Evolutionary conservation across 2,797 vertebrate species (phyloP).

Genomic region (Catamblyrhynchus diadema): DNA sequence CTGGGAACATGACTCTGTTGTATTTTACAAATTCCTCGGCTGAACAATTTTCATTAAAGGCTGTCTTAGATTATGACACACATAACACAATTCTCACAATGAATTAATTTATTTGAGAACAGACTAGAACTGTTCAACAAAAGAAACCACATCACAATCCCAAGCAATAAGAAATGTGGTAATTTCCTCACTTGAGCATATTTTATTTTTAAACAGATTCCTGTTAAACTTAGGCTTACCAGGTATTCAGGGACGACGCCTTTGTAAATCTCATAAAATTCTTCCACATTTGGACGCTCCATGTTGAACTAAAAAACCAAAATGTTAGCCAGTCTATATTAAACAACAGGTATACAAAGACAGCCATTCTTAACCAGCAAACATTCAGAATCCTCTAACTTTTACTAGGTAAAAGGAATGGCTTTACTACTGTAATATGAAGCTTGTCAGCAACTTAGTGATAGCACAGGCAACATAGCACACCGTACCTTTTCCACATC

Average conservation of each 20-base stretch:
- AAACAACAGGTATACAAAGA: not conserved
- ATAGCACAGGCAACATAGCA: not conserved
- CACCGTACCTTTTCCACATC: not conserved
- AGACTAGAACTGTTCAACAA: not conserved
- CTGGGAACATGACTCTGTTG: not conserved
- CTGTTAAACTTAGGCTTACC: constrained; percentile 78
- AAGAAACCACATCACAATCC: not conserved
- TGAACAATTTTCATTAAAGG: not conserved
- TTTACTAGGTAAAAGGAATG: not conserved
- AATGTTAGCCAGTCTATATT: not conserved
- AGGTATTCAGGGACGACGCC: constrained; percentile 88
- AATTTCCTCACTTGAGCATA: not conserved
- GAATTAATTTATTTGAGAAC: not conserved
- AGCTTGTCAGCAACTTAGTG: not conserved
- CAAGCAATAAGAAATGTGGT: not conserved
- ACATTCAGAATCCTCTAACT: not conserved
- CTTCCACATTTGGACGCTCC: constrained; percentile 88
- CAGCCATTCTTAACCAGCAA: not conserved
- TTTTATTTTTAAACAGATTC: not conserved
- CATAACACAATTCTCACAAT: not conserved
- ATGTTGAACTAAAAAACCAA: constrained; percentile 84
- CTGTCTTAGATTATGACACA: not conserved
- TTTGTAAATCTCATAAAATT: constrained; percentile 95
- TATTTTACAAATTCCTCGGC: not conserved
- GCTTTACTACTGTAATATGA: not conserved